Evolutionary conservation across 2,797 vertebrate species (phyloP).

Genomic region (Hippocampus kuda): DNA sequence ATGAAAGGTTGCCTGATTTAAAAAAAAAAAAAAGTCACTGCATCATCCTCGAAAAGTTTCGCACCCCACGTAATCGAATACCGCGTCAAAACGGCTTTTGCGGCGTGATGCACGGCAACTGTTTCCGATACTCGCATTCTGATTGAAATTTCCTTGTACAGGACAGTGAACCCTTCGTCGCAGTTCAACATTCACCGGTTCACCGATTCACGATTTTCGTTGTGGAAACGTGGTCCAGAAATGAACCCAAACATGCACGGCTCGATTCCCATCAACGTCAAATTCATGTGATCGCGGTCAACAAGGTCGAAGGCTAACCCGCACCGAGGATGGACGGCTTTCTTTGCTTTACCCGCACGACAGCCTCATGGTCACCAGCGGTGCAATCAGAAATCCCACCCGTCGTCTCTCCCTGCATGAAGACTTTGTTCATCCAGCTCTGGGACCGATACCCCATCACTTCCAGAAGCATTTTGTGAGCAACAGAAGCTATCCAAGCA

Average conservation of each 20-base stretch:
- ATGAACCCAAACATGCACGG: too few relatives aligned
- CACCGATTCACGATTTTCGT: too few relatives aligned
- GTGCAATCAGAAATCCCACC: constrained; percentile 5
- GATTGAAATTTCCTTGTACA: too few relatives aligned
- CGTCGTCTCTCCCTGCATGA: constrained; percentile 15
- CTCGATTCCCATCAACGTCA: neutral
- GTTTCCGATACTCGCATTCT: too few relatives aligned
- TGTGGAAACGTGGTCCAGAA: too few relatives aligned
- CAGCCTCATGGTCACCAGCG: constrained; percentile 9
- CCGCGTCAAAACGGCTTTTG: too few relatives aligned
- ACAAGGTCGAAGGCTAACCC: too few relatives aligned
- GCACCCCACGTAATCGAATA: too few relatives aligned
- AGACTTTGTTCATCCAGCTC: constrained; percentile 42
- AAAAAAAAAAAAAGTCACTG: neutral
- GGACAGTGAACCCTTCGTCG: too few relatives aligned
- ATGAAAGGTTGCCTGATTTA: neutral
- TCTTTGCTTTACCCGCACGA: constrained; percentile 48
- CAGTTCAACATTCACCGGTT: too few relatives aligned
- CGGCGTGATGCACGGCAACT: too few relatives aligned
- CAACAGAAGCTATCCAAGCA: constrained; percentile 34
- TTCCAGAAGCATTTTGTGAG: constrained; percentile 23
- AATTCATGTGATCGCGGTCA: neutral
- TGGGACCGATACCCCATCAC: constrained; percentile 20
- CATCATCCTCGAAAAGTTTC: too few relatives aligned
- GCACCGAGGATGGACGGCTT: neutral